phyloP scores from a whole-genome alignment of 2,113 vertebrate species.

The Aphyosemion australe region DNA sequence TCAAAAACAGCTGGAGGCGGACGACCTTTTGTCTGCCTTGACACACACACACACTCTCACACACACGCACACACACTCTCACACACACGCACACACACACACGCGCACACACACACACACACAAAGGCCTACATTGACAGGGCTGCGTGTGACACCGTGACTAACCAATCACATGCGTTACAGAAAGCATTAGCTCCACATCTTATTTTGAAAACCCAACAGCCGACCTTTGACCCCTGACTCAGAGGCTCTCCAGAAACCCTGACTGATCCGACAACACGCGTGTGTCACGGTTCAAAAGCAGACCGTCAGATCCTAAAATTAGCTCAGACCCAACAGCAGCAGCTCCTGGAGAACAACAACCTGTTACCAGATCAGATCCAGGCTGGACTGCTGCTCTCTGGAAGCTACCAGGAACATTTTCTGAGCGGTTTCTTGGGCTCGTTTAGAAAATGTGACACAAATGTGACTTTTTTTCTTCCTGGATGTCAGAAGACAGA shows the following conservation, averaged over 20 bases:
- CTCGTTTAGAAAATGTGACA: background rate
- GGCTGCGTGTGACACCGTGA: slow-evolving; percentile 53
- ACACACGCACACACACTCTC: slow-evolving; percentile 10
- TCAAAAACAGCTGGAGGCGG: slow-evolving; percentile 40
- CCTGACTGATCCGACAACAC: background rate
- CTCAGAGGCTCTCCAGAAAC: slow-evolving; percentile 4
- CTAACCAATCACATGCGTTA: slow-evolving; percentile 52
- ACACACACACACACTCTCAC: slow-evolving; percentile 5
- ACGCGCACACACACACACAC: slow-evolving; percentile 6
- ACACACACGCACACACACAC: slow-evolving; percentile 11
- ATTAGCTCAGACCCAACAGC: background rate
- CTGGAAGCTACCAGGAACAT: background rate
- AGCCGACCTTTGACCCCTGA: slow-evolving; percentile 16
- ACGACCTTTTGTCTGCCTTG: slow-evolving; percentile 6
- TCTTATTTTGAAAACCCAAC: slow-evolving; percentile 10
- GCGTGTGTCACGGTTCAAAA: background rate
- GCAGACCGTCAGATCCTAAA: background rate
- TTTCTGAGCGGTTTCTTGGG: background rate
- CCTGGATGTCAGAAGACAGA: background rate
- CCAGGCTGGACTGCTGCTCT: too few relatives aligned
- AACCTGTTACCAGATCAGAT: background rate
- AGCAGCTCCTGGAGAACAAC: background rate
- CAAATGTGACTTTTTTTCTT: background rate
- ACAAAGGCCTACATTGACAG: slow-evolving; percentile 27
- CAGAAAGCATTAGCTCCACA: slow-evolving; percentile 15